Base-by-base conservation (phyloP, 1,140 invertebrate genomes). In the Drosophila pseudoananassae region DNA sequence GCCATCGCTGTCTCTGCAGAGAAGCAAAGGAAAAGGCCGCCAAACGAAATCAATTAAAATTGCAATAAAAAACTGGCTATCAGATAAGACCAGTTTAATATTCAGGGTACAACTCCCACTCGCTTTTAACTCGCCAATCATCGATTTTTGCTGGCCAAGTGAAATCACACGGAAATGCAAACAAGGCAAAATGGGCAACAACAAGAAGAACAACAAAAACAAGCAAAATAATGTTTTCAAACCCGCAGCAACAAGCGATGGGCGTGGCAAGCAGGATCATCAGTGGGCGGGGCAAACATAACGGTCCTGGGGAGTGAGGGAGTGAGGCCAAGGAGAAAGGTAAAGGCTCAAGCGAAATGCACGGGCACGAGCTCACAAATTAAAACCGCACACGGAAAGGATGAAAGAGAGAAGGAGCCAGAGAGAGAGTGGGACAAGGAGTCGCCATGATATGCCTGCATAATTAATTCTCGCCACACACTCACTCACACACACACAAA, bases 371-470 rank as follows among this genome's bases (percentile, higher is more conserved):
- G 49, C 81, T 80, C 57, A 46, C 74, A 85, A 82, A 85, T 87
- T 87, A 87, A 87, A 87, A 78, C 82, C 83, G 75, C 82, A 87
- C 47, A 88, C 82, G 74, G 52, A 54, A 63, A 55, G 68, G 70
- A 73, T 63, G 46, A 36, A 29, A 43, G 33, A 38, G 63, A 29
- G 40, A n/a, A 29, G 4, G 61, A 36, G 20, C 15, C 27, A 43
- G 49, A 31, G 17, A 20, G 23, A 29, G 25, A 46, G 33, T 25
- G 40, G 58, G 65, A 65, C 33, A 74, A 78, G 78, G 68, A 82
- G 83, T 76, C 77, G 61, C 78, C 78, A 88, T 82, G 83, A 87
- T 87, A 87, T 74, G 83, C 83, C 83, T 87, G 83, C 83, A 87
- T 87, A 87, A 87, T 87, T 87, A 87, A 87, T 87, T 88, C 59